Evolutionary conservation across 1,140 invertebrate genomes (phyloP).

Genomic region (Danaus plexippus): DNA sequence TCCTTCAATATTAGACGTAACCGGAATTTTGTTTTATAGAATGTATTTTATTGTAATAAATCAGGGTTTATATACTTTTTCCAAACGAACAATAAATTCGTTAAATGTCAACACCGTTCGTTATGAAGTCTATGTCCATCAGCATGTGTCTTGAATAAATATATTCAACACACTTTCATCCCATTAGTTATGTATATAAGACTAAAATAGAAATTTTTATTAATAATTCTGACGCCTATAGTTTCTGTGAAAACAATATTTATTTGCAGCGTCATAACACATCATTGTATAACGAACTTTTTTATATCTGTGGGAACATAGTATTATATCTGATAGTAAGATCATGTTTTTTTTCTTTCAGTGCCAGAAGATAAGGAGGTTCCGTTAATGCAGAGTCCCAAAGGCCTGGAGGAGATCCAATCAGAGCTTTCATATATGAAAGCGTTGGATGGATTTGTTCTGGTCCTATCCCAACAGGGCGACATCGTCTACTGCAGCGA

Average conservation of each 20-base stretch:
- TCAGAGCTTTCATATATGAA: slow-evolving; percentile 79
- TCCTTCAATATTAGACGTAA: too few relatives aligned
- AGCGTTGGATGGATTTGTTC: slow-evolving; percentile 90
- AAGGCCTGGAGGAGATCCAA: slow-evolving; percentile 53
- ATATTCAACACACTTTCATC: slow-evolving; percentile 5
- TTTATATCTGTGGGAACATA: too few relatives aligned
- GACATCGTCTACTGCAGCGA: slow-evolving; percentile 93
- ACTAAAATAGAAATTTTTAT: not conserved
- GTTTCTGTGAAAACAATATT: too few relatives aligned
- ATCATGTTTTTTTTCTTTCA: slow-evolving; percentile 38
- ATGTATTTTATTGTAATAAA: too few relatives aligned
- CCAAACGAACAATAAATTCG: too few relatives aligned
- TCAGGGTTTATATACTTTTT: too few relatives aligned
- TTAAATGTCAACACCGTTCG: not conserved
- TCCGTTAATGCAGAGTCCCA: slow-evolving; percentile 53
- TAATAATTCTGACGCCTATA: not conserved
- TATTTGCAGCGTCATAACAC: too few relatives aligned
- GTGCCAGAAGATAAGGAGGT: slow-evolving; percentile 66
- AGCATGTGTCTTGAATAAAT: slow-evolving; percentile 4
- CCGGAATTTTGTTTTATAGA: too few relatives aligned
- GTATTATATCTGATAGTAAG: not conserved
- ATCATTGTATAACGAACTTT: too few relatives aligned
- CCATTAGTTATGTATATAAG: slow-evolving; percentile 2
- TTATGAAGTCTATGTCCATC: slow-evolving; percentile 3
- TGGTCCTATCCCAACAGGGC: slow-evolving; percentile 88